These are phyloP conservation scores for Heliornis fulica DNA, from an alignment of 2,113 vertebrate genomes.

Conservation along the genomic window DNA sequence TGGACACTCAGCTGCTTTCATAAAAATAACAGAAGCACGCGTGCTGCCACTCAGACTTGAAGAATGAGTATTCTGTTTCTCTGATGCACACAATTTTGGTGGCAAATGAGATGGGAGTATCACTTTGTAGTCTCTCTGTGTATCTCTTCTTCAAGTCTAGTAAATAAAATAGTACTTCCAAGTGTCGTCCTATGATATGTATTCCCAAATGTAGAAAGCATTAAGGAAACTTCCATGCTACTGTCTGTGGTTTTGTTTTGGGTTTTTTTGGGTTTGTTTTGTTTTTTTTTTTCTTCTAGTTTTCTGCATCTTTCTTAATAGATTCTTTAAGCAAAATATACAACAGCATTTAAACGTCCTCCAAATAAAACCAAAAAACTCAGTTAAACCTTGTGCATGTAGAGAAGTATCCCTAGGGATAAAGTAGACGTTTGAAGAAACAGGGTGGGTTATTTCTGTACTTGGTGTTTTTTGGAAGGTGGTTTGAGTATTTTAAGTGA, in stretches of 20 bases:
- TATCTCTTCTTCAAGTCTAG: background rate
- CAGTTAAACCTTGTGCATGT: background rate
- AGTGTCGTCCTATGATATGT: accelerated
- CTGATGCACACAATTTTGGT: background rate
- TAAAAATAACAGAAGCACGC: background rate
- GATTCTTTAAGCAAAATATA: background rate
- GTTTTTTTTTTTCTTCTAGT: no score
- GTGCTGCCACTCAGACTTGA: background rate
- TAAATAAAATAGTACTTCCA: background rate
- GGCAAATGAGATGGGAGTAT: background rate
- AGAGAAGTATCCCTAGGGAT: background rate
- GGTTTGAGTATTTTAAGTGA: background rate
- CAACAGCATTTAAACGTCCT: background rate
- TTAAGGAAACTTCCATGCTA: background rate
- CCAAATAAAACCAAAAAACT: background rate
- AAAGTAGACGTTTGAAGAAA: background rate
- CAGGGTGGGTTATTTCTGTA: background rate
- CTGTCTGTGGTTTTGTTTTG: no score
- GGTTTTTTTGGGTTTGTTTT: no score
- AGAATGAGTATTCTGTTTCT: background rate
- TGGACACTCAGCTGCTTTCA: background rate
- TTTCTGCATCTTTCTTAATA: background rate
- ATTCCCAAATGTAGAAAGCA: background rate
- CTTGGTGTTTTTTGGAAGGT: background rate
- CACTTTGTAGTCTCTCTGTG: background rate